A percentile compares a stretch with the other conserved stretches of the same genome.
phyloP scores from a whole-genome alignment of 2,797 vertebrate genomes.

The Micropoecilia bifurca region DNA sequence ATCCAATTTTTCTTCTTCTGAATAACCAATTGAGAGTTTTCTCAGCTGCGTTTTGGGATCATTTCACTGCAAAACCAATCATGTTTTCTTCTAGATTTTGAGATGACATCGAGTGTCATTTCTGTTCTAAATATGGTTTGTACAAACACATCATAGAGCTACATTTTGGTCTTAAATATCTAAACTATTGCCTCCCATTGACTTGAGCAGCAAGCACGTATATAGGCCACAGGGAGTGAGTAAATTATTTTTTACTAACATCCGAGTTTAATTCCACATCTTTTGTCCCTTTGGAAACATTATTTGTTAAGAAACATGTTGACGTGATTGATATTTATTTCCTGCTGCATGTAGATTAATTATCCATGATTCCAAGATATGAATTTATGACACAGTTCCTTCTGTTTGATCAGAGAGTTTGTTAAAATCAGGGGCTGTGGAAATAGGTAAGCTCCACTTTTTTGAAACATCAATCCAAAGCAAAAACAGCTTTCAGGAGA shows the following conservation, averaged over 20 bases:
- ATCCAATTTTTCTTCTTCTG: neutral
- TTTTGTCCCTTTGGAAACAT: neutral
- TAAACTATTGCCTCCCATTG: neutral
- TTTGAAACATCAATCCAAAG: conserved; percentile 65
- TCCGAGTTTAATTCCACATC: neutral
- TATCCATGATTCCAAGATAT: neutral
- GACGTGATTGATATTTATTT: neutral
- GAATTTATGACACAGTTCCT: conserved; percentile 28
- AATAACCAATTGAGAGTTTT: neutral
- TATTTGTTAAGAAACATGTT: neutral
- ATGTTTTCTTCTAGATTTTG: neutral
- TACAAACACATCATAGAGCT: neutral
- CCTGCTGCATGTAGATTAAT: neutral
- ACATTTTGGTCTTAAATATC: neutral
- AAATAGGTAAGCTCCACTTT: conserved; percentile 46
- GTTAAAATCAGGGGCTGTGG: conserved; percentile 24
- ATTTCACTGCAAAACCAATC: neutral
- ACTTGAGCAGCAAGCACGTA: neutral
- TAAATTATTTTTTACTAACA: no score
- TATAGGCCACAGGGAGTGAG: neutral
- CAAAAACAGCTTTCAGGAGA: conserved; percentile 57
- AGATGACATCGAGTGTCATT: neutral
- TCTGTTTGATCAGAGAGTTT: conserved; percentile 41
- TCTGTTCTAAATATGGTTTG: neutral
- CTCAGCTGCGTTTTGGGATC: neutral